Percentiles rank a stretch among this genome's conserved stretches.
These are phyloP conservation scores for Crotalus horridus DNA, from an alignment of 2,113 vertebrate species.

Conservation along the genomic window DNA sequence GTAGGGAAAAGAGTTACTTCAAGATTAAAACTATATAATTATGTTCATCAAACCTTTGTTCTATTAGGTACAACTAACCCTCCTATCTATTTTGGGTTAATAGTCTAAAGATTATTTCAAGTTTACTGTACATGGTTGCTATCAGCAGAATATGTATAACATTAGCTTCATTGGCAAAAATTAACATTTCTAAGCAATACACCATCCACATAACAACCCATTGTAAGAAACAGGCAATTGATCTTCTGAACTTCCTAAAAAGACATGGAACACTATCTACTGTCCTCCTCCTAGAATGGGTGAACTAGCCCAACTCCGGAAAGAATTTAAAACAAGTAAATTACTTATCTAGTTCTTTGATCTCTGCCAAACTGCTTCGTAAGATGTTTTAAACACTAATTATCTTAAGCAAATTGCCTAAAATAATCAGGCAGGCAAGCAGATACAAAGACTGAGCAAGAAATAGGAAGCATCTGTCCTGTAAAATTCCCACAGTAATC, in stretches of 20 bases:
- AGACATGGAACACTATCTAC: background rate
- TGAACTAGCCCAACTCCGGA: background rate
- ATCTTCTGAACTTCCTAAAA: background rate
- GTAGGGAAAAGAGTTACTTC: background rate
- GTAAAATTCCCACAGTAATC: constrained; percentile 16
- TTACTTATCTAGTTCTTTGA: constrained; percentile 14
- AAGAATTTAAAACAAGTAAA: constrained; percentile 19
- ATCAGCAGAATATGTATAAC: background rate
- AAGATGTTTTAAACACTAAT: constrained; percentile 37
- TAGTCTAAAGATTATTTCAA: background rate
- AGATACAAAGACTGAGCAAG: constrained; percentile 35
- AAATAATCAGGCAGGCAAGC: constrained; percentile 34
- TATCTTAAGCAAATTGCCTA: constrained; percentile 42
- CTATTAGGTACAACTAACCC: background rate
- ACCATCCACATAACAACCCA: background rate
- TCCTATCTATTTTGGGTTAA: background rate
- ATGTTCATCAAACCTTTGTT: background rate
- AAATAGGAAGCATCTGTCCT: constrained; percentile 30
- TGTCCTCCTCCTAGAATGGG: background rate
- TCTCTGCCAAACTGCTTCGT: constrained; percentile 34
- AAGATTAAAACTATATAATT: background rate
- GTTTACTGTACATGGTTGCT: background rate
- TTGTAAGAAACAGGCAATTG: background rate
- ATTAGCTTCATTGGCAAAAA: background rate
- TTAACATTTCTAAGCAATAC: background rate